These are phyloP conservation scores for Leucozona laternaria DNA, from an alignment of 2,888 invertebrate genomes.

Conservation along the genomic window DNA sequence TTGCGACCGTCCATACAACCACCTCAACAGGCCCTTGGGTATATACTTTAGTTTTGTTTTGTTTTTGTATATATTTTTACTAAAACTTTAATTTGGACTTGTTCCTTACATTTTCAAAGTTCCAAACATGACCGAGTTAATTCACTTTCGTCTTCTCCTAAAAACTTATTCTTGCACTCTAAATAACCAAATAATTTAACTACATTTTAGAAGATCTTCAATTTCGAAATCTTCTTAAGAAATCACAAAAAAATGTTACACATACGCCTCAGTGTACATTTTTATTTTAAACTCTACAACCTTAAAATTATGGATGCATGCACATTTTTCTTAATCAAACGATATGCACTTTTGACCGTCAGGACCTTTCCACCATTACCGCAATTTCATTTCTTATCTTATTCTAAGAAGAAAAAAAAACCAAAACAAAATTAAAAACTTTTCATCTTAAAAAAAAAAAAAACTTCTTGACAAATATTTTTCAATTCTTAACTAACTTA, in stretches of 20 bases:
- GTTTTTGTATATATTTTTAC: too few species aligned
- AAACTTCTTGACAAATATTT: conserved; percentile 53
- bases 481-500: conserved; percentile 52
- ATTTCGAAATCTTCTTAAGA: not conserved
- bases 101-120: too few species aligned
- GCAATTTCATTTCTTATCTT: conserved; percentile 16
- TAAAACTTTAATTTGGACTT: too few species aligned
- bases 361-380: not conserved
- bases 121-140: too few species aligned
- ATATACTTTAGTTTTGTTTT: too few species aligned
- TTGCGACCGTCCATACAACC: too few species aligned
- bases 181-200: too few species aligned
- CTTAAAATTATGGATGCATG: not conserved
- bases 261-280: not conserved
- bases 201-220: too few species aligned
- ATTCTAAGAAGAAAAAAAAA: not conserved
- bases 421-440: conserved; percentile 47
- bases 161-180: too few species aligned
- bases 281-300: not conserved
- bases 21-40: too few species aligned
- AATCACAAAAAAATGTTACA: not conserved
- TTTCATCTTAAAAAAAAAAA: conserved; percentile 33
- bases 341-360: conserved; percentile 6
- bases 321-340: conserved; percentile 43
- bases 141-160: too few species aligned